Conservation (phyloP, 37 sponge, comb jelly and placozoan genomes). For the Spongilla lacustris region DNA sequence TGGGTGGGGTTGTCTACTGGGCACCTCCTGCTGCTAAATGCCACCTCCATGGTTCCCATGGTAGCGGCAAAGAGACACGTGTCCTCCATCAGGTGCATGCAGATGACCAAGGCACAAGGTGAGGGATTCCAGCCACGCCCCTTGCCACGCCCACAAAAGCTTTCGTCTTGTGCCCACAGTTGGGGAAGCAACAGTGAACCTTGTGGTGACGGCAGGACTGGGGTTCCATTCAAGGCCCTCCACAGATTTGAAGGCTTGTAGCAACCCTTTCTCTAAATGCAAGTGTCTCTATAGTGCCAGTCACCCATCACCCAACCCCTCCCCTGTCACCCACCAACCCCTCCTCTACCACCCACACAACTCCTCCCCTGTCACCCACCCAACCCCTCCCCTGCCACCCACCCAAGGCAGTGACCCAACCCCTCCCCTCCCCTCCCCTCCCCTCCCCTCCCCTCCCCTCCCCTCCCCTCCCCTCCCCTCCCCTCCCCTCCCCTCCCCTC, state of each 20-base stretch:
- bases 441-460: too few relatives aligned
- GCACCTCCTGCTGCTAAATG: constrained; percentile 68
- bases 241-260: neutral
- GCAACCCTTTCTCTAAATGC: neutral
- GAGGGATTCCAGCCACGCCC: neutral
- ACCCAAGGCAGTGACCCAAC: too few relatives aligned
- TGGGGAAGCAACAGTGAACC: constrained; percentile 37
- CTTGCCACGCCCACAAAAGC: neutral
- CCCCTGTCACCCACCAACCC: too few relatives aligned
- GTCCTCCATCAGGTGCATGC: constrained; percentile 30
- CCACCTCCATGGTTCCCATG: constrained; percentile 48
- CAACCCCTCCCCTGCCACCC: too few relatives aligned
- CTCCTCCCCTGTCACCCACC: too few relatives aligned
- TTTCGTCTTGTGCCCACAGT: neutral
- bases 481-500: too few relatives aligned
- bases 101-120: constrained; percentile 36
- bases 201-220: constrained; percentile 53
- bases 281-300: neutral
- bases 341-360: too few relatives aligned
- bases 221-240: constrained; percentile 50
- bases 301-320: too few relatives aligned
- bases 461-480: too few relatives aligned
- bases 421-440: too few relatives aligned
- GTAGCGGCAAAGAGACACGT: constrained; percentile 47
- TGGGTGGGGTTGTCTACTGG: constrained; percentile 79